A percentile compares a stretch with the other conserved stretches of the same genome.
Conservation (phyloP, 53 echinoderm and acorn worm genomes). For the Antedon mediterranea region DNA sequence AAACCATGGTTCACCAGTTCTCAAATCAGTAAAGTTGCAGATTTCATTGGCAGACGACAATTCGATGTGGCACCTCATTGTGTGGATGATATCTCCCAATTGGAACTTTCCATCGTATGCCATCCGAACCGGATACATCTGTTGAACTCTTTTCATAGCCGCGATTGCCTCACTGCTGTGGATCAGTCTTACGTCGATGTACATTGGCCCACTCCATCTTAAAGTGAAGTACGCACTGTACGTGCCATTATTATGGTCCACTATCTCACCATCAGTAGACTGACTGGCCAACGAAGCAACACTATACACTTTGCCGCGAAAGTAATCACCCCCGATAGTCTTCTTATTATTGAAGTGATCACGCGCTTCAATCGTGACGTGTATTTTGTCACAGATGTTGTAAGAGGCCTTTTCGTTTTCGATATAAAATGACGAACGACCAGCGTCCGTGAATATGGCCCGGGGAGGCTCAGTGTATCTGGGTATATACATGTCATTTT, state of each 20-base stretch:
- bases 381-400: slow-evolving; percentile 6
- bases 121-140: not conserved
- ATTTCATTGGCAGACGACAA: not conserved
- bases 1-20: slow-evolving; percentile 33
- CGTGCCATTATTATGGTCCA: slow-evolving; percentile 7
- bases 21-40: slow-evolving; percentile 26
- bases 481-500: not conserved
- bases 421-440: not conserved
- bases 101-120: slow-evolving; percentile 7
- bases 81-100: not conserved
- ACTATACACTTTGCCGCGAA: slow-evolving; percentile 10
- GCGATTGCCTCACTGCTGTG: slow-evolving; percentile 4
- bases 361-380: slow-evolving; percentile 2
- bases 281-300: not conserved
- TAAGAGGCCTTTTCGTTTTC: not conserved
- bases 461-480: not conserved
- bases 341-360: not conserved
- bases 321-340: slow-evolving; percentile 7
- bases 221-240: slow-evolving; percentile 17
- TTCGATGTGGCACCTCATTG: not conserved
- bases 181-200: slow-evolving; percentile 9
- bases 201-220: not conserved
- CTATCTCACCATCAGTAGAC: slow-evolving; percentile 2
- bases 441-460: not conserved
- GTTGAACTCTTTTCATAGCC: not conserved